Percentiles rank a stretch among this genome's conserved stretches.
Evolutionary conservation across 2,888 invertebrate species (phyloP).

Genomic region (Euzophera pinguis): DNA sequence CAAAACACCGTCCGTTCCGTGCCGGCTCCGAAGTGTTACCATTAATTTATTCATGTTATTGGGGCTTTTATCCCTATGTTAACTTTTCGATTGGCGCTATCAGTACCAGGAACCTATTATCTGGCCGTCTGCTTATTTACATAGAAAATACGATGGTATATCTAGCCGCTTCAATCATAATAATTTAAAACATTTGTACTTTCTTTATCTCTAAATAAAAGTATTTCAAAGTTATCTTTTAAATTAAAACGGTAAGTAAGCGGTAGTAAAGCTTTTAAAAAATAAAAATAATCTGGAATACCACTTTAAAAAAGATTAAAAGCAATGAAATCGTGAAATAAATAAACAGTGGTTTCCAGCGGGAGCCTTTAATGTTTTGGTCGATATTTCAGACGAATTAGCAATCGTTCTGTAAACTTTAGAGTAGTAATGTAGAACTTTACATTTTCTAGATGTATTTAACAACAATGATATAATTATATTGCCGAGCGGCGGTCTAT

Average conservation of each 20-base stretch:
- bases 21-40: slow-evolving; percentile 63
- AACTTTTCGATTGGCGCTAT: slow-evolving; percentile 48
- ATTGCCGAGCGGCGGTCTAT: slow-evolving; percentile 46
- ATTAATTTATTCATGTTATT: slow-evolving; percentile 51
- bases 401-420: background rate
- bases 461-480: slow-evolving; percentile 29
- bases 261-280: background rate
- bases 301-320: slow-evolving; percentile 2
- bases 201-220: background rate
- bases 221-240: too few species aligned
- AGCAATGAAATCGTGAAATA: background rate
- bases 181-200: background rate
- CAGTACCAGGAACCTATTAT: slow-evolving; percentile 35
- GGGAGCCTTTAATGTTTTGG: background rate
- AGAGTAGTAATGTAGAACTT: background rate
- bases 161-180: too few species aligned
- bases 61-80: slow-evolving; percentile 35
- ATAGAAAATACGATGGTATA: background rate
- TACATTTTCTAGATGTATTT: background rate
- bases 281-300: background rate
- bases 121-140: slow-evolving; percentile 2
- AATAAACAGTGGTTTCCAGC: background rate
- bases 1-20: slow-evolving; percentile 36
- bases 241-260: too few species aligned
- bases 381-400: background rate